Evolutionary conservation across 2,113 vertebrate genomes (phyloP).

Genomic region (Podarcis cretensis): DNA sequence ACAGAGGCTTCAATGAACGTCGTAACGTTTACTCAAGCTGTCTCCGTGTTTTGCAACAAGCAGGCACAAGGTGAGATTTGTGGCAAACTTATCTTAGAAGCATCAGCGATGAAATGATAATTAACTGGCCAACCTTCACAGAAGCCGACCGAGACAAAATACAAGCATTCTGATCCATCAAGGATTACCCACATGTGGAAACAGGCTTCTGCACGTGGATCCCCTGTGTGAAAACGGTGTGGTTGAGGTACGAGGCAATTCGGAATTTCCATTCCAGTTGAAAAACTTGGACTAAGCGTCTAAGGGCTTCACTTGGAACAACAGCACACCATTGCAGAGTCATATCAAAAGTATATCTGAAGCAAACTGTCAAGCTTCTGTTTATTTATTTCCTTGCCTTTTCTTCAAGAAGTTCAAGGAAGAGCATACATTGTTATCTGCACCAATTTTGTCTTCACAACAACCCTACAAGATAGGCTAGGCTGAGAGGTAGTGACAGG

Average conservation of each 20-base stretch:
- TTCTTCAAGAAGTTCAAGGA: neutral
- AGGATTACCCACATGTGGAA: neutral
- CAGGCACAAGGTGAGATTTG: slow-evolving; percentile 6
- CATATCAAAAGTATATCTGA: neutral
- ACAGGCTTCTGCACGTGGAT: slow-evolving; percentile 1
- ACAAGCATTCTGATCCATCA: neutral
- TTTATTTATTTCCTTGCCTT: neutral
- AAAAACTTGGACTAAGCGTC: neutral
- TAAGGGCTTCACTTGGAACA: neutral
- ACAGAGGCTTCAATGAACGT: neutral
- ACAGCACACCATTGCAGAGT: neutral
- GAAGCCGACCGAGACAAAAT: slow-evolving; percentile 2
- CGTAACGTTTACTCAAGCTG: neutral
- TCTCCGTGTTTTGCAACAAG: neutral
- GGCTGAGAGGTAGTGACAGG: neutral
- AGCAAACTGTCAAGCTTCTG: too few species aligned
- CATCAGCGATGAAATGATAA: neutral
- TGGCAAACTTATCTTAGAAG: neutral
- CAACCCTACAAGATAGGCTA: neutral
- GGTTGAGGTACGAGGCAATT: neutral
- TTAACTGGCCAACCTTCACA: slow-evolving; percentile 12
- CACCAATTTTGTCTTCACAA: neutral
- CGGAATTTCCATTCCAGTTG: neutral
- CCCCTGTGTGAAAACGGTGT: neutral
- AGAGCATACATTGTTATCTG: neutral